Evolutionary conservation across 1,140 invertebrate species (phyloP).

Genomic region (Nylanderia fulva): DNA sequence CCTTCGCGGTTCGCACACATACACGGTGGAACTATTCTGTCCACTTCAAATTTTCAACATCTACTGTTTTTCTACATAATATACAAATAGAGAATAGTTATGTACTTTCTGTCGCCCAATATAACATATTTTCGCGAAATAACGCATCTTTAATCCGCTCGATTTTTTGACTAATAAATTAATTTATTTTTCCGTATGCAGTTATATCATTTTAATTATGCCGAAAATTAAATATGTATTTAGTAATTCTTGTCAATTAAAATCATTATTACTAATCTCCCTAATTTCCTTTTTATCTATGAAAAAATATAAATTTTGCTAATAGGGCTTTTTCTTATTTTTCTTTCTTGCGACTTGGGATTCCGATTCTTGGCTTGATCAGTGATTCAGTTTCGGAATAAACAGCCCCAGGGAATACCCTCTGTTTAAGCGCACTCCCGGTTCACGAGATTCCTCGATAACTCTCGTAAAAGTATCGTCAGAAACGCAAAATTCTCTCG

Average conservation of each 20-base stretch:
- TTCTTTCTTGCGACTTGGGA: background rate
- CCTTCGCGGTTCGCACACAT: background rate
- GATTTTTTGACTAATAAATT: background rate
- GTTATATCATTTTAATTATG: too few species aligned
- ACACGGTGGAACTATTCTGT: conserved; percentile 1
- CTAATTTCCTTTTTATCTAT: too few species aligned
- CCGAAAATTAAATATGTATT: too few species aligned
- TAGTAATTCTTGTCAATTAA: too few species aligned
- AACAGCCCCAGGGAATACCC: background rate
- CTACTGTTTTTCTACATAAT: background rate
- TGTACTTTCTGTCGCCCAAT: background rate
- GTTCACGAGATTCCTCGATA: background rate
- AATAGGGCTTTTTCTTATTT: background rate
- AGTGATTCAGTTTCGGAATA: conserved; percentile 6
- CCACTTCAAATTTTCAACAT: conserved; percentile 19
- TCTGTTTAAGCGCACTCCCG: background rate
- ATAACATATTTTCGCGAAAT: background rate
- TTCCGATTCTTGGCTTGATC: background rate
- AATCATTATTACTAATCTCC: too few species aligned
- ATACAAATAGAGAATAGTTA: background rate
- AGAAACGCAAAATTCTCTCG: background rate
- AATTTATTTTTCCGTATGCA: too few species aligned
- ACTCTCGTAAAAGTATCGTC: conserved; percentile 5
- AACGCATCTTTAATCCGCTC: background rate
- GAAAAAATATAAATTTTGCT: background rate